These are phyloP conservation scores for Lacanobia wlatinum DNA, from an alignment of 2,888 invertebrate genomes.

Conservation along the genomic window DNA sequence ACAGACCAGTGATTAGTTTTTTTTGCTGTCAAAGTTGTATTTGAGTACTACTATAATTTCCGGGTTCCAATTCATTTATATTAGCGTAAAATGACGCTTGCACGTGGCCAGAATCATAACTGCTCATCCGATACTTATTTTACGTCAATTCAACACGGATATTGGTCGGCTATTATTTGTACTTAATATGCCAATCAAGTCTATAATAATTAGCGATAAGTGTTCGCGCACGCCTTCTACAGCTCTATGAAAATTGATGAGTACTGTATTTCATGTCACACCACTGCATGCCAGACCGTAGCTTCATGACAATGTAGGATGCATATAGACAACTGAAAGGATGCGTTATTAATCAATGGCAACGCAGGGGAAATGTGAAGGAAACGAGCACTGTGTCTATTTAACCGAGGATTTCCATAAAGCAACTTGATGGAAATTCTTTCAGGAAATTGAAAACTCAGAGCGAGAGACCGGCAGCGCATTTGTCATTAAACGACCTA, in stretches of 20 bases:
- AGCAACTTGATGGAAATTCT: slow-evolving; percentile 23
- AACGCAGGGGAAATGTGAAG: slow-evolving; percentile 1
- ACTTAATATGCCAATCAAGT: slow-evolving; percentile 25
- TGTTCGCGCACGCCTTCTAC: slow-evolving; percentile 25
- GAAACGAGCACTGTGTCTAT: slow-evolving; percentile 35
- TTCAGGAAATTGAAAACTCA: slow-evolving; percentile 42
- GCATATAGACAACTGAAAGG: slow-evolving; percentile 4
- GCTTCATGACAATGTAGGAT: slow-evolving; percentile 1
- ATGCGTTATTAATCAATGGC: slow-evolving; percentile 13
- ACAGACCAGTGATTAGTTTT: not conserved
- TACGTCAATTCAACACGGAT: slow-evolving; percentile 30
- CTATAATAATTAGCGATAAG: slow-evolving; percentile 38
- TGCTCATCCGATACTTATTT: slow-evolving; percentile 25
- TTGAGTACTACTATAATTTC: not conserved
- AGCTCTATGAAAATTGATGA: slow-evolving; percentile 19
- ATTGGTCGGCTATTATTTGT: slow-evolving; percentile 28
- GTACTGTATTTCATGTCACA: slow-evolving; percentile 13
- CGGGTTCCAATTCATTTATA: not conserved
- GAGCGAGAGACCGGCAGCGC: slow-evolving; percentile 14
- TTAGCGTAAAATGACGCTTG: slow-evolving; percentile 3
- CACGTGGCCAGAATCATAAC: not conserved
- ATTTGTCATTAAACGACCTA: slow-evolving; percentile 35
- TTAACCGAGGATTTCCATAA: slow-evolving; percentile 19
- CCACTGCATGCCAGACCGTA: slow-evolving; percentile 22
- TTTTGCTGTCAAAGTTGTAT: not conserved